A percentile compares a stretch with the other conserved stretches of the same genome.
Conservation (phyloP, 2,797 vertebrate species). For the Neomorphus geoffroyi region DNA sequence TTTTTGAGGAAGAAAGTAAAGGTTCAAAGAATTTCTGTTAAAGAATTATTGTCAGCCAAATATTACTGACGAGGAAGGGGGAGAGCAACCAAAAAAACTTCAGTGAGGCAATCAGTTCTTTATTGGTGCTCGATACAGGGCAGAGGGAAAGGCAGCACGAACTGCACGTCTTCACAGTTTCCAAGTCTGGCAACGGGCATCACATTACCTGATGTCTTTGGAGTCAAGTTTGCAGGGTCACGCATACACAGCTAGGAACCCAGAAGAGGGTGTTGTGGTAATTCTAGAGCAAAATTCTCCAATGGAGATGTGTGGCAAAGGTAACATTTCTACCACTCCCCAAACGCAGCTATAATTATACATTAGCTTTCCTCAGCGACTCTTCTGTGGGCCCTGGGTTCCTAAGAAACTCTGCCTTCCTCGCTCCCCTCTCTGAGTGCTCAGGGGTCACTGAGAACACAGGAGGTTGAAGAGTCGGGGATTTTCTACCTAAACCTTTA, state of each 20-base stretch:
- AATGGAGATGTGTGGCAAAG: background rate
- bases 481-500: background rate
- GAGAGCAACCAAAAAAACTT: background rate
- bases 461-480: background rate
- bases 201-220: background rate
- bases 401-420: background rate
- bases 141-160: background rate
- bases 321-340: background rate
- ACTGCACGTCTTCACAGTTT: background rate
- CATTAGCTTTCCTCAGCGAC: background rate
- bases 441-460: background rate
- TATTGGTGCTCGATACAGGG: background rate
- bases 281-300: background rate
- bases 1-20: background rate
- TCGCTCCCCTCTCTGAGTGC: background rate
- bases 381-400: background rate
- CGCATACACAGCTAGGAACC: background rate
- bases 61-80: background rate
- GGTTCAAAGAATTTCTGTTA: background rate
- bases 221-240: slow-evolving; percentile 37
- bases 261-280: background rate
- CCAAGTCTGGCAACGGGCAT: background rate
- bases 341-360: background rate
- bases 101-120: background rate
- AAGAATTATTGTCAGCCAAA: background rate